A percentile compares a stretch with the other conserved stretches of the same genome.
Evolutionary conservation across 1,140 invertebrate species (phyloP).

Genomic region (Thaumatotibia leucotreta): DNA sequence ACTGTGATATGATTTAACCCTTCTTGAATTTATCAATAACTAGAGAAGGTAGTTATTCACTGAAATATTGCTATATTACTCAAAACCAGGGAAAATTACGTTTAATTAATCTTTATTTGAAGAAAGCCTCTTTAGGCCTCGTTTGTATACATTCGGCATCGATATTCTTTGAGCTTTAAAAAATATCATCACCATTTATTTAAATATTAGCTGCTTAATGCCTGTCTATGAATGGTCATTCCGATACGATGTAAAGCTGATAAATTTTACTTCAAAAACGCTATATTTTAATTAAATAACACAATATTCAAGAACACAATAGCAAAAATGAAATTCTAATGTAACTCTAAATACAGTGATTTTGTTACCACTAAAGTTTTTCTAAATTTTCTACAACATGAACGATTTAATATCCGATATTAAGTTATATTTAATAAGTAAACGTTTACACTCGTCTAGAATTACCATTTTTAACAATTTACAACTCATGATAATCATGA

Average conservation of each 20-base stretch:
- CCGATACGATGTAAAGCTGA: background rate
- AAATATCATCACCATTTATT: too few relatives aligned
- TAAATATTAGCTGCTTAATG: too few relatives aligned
- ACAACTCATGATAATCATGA: constrained; percentile 50
- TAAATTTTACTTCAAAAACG: background rate
- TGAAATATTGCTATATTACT: background rate
- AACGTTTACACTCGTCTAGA: constrained; percentile 57
- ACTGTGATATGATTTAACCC: constrained; percentile 67
- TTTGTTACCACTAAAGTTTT: constrained; percentile 52
- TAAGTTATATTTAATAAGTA: constrained; percentile 36
- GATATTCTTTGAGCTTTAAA: background rate
- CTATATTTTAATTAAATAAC: constrained; percentile 9
- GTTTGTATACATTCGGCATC: background rate
- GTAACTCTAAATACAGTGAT: constrained; percentile 48
- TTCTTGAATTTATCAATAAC: constrained; percentile 22
- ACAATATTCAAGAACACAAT: constrained; percentile 18
- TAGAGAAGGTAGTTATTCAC: background rate
- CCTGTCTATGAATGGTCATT: background rate
- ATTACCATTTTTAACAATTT: constrained; percentile 54
- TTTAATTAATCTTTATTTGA: background rate
- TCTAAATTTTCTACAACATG: constrained; percentile 69
- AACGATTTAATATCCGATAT: constrained; percentile 66
- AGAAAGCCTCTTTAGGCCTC: background rate
- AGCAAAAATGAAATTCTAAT: constrained; percentile 20
- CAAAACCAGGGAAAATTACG: background rate